Evolutionary conservation across 2,797 vertebrate genomes (phyloP), one percentile per base, ranked within the genome.

Genomic region (Halcyon chelicuti): DNA sequence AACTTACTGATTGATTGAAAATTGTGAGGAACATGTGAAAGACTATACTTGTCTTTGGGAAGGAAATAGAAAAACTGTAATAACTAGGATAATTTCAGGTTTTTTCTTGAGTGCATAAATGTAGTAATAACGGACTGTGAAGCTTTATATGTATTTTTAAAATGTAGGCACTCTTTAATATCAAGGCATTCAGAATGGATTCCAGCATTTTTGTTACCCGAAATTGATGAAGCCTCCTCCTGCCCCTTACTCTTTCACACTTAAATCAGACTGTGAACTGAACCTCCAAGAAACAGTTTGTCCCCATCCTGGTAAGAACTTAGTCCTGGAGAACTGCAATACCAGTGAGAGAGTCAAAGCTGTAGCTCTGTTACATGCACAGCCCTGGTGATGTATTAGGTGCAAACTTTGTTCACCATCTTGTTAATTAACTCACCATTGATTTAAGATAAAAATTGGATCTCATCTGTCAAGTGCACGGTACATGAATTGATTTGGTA

Each of bases 341-440:
- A 40, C 5, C 15, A 80, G 14, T 2, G 1, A 37, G 21, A 47
- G 67, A 52, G 18, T 71, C 44, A 88, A 28, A 76, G 23, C 18
- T 66, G 39, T 58, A 55, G 8, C 6, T 23, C 37, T 12, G 0
- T 21, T 29, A 20, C 23, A 76, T 21, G n/a, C 66, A 55, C 10
- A 74, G 7, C 1, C 22, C 17, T 13, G 51, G 8, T 51, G 42
- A 79, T 44, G 26, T 31, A 67, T 46, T n/a, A 52, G 12, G 61
- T 52, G 44, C 14, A 90, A 11, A 16, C 16, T 86, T 83, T 80
- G 57, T 88, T 88, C 92, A 58, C n/a, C 21, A 14, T 52, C 31
- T 39, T 75, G 19, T 84, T 97, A 86, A 95, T 91, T 93, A 94
- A 93, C 67, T 67, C 71, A 46, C 9, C 51, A 84, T 42, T 89